Percentiles rank a stretch among this genome's conserved stretches.
Evolutionary conservation across 1,140 invertebrate genomes (phyloP).

Genomic region (Macrostomum lignano): DNA sequence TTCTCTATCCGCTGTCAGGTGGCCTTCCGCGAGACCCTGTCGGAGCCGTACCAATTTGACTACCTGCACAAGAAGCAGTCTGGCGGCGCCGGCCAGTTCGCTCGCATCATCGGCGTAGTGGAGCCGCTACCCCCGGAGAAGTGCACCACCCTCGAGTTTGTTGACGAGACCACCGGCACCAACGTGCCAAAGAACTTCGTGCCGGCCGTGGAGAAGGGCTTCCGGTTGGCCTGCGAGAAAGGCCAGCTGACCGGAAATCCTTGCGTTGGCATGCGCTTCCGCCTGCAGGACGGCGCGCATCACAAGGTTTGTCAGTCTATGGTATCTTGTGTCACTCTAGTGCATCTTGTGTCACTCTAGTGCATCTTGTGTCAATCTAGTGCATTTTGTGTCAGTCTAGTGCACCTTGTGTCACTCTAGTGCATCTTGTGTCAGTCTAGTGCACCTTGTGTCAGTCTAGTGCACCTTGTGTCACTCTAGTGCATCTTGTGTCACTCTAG

Average conservation of each 20-base stretch:
- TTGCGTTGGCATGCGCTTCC: conserved; percentile 54
- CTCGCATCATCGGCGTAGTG: conserved; percentile 53
- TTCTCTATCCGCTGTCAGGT: too few species aligned
- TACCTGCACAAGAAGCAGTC: conserved; percentile 88
- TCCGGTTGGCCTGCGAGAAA: conserved; percentile 3
- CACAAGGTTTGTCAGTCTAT: too few species aligned
- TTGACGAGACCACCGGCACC: conserved; percentile 65
- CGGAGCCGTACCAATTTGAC: conserved; percentile 41
- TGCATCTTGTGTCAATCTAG: too few species aligned
- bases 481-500: too few species aligned
- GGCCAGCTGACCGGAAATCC: conserved; percentile 50
- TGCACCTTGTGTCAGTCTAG: too few species aligned
- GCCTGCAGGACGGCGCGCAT: conserved; percentile 50
- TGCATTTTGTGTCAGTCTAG: too few species aligned
- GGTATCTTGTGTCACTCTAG: too few species aligned
- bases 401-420: too few species aligned
- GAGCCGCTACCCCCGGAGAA: conserved; percentile 47
- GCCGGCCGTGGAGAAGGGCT: conserved; percentile 50
- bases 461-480: too few species aligned
- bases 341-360: too few species aligned
- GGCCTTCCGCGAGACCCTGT: conserved; percentile 38
- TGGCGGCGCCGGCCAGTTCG: conserved; percentile 82
- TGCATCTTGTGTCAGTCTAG: too few species aligned
- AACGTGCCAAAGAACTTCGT: conserved; percentile 77
- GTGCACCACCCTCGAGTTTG: conserved; percentile 58